These are phyloP conservation scores for Lithophane ornitopus DNA, from an alignment of 2,888 invertebrate genomes.

Conservation along the genomic window DNA sequence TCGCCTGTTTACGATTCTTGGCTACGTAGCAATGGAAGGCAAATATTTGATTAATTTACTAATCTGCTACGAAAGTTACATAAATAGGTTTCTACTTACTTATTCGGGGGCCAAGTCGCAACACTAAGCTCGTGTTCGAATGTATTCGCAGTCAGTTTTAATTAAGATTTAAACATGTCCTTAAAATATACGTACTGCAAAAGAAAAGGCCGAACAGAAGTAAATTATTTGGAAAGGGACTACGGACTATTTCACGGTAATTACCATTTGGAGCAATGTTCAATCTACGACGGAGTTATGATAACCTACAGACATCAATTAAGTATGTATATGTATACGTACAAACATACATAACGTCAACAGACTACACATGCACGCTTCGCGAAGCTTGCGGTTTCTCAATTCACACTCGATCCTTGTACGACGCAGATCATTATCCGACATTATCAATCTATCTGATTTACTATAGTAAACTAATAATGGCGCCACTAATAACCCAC, in stretches of 20 bases:
- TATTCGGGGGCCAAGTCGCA: slow-evolving; percentile 36
- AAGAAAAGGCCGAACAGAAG: background rate
- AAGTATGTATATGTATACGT: slow-evolving; percentile 19
- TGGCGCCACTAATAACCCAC: slow-evolving; percentile 80
- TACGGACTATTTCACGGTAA: background rate
- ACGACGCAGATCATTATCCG: slow-evolving; percentile 82
- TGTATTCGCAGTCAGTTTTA: slow-evolving; percentile 2
- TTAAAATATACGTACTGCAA: background rate
- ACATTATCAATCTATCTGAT: slow-evolving; percentile 83
- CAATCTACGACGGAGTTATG: slow-evolving; percentile 23
- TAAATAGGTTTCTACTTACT: slow-evolving; percentile 37
- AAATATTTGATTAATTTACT: slow-evolving; percentile 62
- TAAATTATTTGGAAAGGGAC: background rate
- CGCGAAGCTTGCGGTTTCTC: slow-evolving; percentile 80
- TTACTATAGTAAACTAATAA: slow-evolving; percentile 86
- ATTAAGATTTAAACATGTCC: background rate
- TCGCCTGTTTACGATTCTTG: slow-evolving; percentile 47
- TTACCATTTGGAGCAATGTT: slow-evolving; percentile 28
- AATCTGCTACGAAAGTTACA: slow-evolving; percentile 45
- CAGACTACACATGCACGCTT: slow-evolving; percentile 41
- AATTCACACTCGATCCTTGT: slow-evolving; percentile 82
- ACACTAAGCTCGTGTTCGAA: slow-evolving; percentile 37
- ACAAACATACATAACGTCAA: slow-evolving; percentile 35
- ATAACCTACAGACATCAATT: slow-evolving; percentile 34
- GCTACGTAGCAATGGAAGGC: slow-evolving; percentile 49